Conservation (phyloP, 2,797 vertebrate genomes). For the Zenarchopterus dispar region DNA sequence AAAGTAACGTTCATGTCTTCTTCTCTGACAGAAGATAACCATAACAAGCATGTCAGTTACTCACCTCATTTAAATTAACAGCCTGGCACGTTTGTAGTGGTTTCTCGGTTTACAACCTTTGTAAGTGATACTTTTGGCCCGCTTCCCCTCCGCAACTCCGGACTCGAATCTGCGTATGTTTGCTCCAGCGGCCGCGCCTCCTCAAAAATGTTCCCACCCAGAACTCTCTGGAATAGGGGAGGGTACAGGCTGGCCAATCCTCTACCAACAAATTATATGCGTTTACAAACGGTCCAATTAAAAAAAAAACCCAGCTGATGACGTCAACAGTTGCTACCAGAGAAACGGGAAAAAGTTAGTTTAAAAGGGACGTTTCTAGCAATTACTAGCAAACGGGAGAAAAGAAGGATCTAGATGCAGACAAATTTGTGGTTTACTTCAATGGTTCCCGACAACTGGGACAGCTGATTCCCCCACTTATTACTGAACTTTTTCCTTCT, state of each 20-base stretch:
- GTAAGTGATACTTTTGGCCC: neutral
- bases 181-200: conserved; percentile 21
- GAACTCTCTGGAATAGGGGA: conserved; percentile 71
- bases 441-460: no score
- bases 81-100: neutral
- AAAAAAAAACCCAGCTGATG: neutral
- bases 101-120: neutral
- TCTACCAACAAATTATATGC: neutral
- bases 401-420: conserved; percentile 2
- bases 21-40: no score
- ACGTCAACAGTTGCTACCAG: conserved; percentile 26
- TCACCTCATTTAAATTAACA: conserved; percentile 34
- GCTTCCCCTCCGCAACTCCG: neutral
- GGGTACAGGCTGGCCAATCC: conserved; percentile 62
- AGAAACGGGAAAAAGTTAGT: neutral
- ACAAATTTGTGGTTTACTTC: neutral
- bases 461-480: no score
- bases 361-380: neutral
- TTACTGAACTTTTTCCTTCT: no score
- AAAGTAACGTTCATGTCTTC: no score
- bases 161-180: neutral
- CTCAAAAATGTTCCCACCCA: neutral
- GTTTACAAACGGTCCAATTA: conserved; percentile 33
- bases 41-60: neutral
- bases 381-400: neutral